A percentile compares a stretch with the other conserved stretches of the same genome.
phyloP scores from a whole-genome alignment of 2,113 vertebrate species.

The Caracal caracal region DNA sequence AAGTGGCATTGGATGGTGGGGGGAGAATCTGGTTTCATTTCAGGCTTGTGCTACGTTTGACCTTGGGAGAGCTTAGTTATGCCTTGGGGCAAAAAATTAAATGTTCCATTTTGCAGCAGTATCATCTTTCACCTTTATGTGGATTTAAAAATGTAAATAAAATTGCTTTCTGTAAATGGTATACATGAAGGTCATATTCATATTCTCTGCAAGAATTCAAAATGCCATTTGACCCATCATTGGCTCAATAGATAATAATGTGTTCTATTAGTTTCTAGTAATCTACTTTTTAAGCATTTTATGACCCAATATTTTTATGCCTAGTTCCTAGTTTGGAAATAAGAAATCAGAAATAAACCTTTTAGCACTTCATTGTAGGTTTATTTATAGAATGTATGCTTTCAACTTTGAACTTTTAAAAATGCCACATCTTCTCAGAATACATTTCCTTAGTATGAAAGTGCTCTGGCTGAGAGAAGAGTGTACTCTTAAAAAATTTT shows the following conservation, averaged over 20 bases:
- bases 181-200: conserved; percentile 84
- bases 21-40: conserved; percentile 75
- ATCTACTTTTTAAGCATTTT: conserved; percentile 86
- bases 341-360: conserved; percentile 85
- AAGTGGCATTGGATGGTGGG: neutral
- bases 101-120: conserved; percentile 82
- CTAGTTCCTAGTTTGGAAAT: conserved; percentile 82
- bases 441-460: conserved; percentile 72
- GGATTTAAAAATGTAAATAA: conserved; percentile 89
- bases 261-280: conserved; percentile 81
- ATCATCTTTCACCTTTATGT: conserved; percentile 87
- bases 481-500: conserved; percentile 68
- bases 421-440: conserved; percentile 77
- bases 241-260: conserved; percentile 85
- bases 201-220: conserved; percentile 81
- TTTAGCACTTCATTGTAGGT: conserved; percentile 81
- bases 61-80: conserved; percentile 82
- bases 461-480: conserved; percentile 20
- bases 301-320: conserved; percentile 84
- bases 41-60: conserved; percentile 78
- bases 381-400: conserved; percentile 85
- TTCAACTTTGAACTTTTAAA: conserved; percentile 82
- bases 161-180: conserved; percentile 85
- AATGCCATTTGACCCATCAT: conserved; percentile 85
- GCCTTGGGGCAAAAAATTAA: conserved; percentile 77